Percentiles rank a stretch among this genome's conserved stretches.
These are phyloP conservation scores for Lobophora halterata DNA, from an alignment of 2,888 invertebrate genomes.

Conservation along the genomic window DNA sequence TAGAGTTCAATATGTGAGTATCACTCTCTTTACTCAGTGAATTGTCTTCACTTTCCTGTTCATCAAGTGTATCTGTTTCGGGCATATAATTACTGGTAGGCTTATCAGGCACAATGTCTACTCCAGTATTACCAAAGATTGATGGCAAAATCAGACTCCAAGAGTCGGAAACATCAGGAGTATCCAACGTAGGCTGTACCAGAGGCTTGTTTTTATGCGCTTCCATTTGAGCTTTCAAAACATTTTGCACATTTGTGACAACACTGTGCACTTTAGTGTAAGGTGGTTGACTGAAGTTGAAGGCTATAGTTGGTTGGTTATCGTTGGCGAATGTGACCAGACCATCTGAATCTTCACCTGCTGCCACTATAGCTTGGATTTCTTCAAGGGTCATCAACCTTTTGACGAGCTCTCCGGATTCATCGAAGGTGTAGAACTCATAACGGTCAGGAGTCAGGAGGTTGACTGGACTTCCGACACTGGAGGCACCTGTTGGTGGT, in stretches of 20 bases:
- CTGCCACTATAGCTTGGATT: constrained; percentile 92
- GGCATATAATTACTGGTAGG: constrained; percentile 58
- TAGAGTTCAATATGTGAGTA: constrained; percentile 42
- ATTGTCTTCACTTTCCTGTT: constrained; percentile 47
- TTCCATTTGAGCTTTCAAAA: constrained; percentile 89
- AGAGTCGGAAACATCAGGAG: constrained; percentile 86
- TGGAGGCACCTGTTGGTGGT: constrained; percentile 82
- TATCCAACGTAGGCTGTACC: constrained; percentile 80
- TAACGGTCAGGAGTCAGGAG: constrained; percentile 91
- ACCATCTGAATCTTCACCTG: constrained; percentile 86
- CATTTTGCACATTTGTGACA: constrained; percentile 90
- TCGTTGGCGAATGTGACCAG: constrained; percentile 75
- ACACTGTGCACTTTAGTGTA: constrained; percentile 88
- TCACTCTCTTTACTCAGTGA: constrained; percentile 56
- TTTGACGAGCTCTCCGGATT: constrained; percentile 90
- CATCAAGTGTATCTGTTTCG: constrained; percentile 68
- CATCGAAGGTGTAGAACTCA: constrained; percentile 93
- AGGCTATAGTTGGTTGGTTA: constrained; percentile 67
- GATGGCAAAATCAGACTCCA: constrained; percentile 92
- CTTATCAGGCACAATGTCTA: constrained; percentile 81
- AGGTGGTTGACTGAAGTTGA: constrained; percentile 78
- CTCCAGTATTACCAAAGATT: constrained; percentile 86
- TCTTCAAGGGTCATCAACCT: constrained; percentile 91
- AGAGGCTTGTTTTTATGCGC: constrained; percentile 75
- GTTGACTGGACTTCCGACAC: constrained; percentile 89